phyloP scores from a whole-genome alignment of 2,113 vertebrate genomes.

The Callorhinus ursinus region DNA sequence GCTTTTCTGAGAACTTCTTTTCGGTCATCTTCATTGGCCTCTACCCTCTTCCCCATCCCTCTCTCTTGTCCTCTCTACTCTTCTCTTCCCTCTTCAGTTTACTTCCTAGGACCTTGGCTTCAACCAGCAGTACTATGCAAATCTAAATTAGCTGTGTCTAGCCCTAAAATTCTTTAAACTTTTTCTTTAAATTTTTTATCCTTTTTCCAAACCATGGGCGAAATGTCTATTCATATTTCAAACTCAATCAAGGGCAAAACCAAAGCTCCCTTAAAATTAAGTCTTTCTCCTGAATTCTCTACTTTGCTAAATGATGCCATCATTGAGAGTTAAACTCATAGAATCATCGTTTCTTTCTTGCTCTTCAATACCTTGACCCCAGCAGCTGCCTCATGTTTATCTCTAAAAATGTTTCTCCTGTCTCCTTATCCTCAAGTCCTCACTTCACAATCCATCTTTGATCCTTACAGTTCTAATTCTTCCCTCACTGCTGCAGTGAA shows the following conservation, averaged over 20 bases:
- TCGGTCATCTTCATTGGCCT: neutral
- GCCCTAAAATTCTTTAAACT: neutral
- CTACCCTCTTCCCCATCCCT: neutral
- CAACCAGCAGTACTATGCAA: neutral
- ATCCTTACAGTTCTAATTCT: neutral
- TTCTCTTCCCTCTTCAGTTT: neutral
- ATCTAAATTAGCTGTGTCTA: neutral
- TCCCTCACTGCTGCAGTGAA: neutral
- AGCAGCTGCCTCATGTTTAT: neutral
- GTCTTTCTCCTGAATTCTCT: neutral
- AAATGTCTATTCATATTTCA: neutral
- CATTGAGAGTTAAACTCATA: neutral
- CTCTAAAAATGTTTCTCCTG: neutral
- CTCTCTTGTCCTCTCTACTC: neutral
- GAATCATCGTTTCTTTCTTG: neutral
- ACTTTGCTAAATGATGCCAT: neutral
- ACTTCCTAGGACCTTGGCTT: neutral
- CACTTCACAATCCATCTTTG: neutral
- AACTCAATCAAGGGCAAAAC: neutral
- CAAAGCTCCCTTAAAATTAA: neutral
- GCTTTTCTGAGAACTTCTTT: neutral
- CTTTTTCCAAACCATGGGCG: neutral
- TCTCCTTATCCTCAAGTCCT: neutral
- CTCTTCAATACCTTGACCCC: neutral
- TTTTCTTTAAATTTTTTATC: neutral